These are phyloP conservation scores for Propithecus coquereli DNA, from an alignment of 2,113 vertebrate genomes.

Conservation along the genomic window DNA sequence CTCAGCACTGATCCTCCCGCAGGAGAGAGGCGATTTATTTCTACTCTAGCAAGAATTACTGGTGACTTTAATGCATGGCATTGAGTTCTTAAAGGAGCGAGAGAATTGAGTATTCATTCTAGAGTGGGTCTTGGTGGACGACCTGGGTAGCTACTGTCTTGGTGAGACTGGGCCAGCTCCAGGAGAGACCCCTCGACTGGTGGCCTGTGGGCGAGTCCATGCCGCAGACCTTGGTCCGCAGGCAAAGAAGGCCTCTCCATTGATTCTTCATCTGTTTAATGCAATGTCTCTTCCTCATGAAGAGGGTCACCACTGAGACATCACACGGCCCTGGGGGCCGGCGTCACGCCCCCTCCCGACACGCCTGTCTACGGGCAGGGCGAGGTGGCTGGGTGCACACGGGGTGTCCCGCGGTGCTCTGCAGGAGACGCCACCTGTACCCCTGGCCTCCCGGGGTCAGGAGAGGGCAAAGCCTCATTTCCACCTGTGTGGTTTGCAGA, in stretches of 20 bases:
- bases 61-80: accelerated
- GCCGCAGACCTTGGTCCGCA: accelerated
- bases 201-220: accelerated
- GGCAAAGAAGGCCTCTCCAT: neutral
- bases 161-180: no score
- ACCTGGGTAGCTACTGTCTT: neutral
- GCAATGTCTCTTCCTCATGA: accelerated
- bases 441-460: neutral
- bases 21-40: accelerated
- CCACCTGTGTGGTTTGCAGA: no score
- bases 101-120: accelerated
- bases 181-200: accelerated
- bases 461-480: no score
- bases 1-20: accelerated
- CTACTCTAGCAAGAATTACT: accelerated
- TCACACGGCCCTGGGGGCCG: neutral
- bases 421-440: neutral
- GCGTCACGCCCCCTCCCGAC: accelerated
- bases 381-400: no score
- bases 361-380: neutral
- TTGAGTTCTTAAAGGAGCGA: accelerated
- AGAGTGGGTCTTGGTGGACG: accelerated
- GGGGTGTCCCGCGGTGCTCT: neutral
- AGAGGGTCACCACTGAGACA: accelerated
- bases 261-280: accelerated